phyloP scores from a whole-genome alignment of 2,797 vertebrate species.

The Schizothorax lantsangensis region DNA sequence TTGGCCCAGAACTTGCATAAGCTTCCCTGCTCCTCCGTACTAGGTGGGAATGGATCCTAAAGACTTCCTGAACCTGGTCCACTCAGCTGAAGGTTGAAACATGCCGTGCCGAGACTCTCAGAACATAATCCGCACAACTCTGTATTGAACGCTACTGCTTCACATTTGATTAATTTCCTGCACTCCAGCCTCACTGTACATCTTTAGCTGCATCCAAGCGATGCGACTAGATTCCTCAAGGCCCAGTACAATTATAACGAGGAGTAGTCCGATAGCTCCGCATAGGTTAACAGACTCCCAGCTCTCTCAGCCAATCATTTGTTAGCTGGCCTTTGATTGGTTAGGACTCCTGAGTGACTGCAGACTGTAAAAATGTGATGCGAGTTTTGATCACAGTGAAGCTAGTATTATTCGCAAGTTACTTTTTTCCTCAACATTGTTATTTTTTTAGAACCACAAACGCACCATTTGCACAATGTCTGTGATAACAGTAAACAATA shows the following conservation, averaged over 20 bases:
- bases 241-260: slow-evolving; percentile 1
- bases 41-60: slow-evolving; percentile 65
- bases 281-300: slow-evolving; percentile 49
- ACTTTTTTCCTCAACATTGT: slow-evolving; percentile 36
- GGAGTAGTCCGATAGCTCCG: not conserved
- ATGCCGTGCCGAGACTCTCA: slow-evolving; percentile 3
- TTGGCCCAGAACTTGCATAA: slow-evolving; percentile 69
- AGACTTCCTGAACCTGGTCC: slow-evolving; percentile 66
- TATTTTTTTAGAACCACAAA: slow-evolving; percentile 57
- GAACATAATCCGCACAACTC: not conserved
- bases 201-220: slow-evolving; percentile 61
- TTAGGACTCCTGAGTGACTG: slow-evolving; percentile 72
- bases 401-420: slow-evolving; percentile 45
- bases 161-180: not conserved
- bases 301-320: slow-evolving; percentile 64
- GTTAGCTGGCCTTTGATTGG: slow-evolving; percentile 61
- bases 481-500: slow-evolving; percentile 55
- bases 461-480: slow-evolving; percentile 61
- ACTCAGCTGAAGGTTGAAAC: slow-evolving; percentile 54
- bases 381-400: slow-evolving; percentile 77
- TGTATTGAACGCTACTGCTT: not conserved
- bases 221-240: slow-evolving; percentile 34
- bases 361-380: slow-evolving; percentile 61
- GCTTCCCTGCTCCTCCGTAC: slow-evolving; percentile 57
- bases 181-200: not conserved